A percentile compares a stretch with the other conserved stretches of the same genome.
Conservation (phyloP, 2,113 vertebrate species). For the Nibea coibor region DNA sequence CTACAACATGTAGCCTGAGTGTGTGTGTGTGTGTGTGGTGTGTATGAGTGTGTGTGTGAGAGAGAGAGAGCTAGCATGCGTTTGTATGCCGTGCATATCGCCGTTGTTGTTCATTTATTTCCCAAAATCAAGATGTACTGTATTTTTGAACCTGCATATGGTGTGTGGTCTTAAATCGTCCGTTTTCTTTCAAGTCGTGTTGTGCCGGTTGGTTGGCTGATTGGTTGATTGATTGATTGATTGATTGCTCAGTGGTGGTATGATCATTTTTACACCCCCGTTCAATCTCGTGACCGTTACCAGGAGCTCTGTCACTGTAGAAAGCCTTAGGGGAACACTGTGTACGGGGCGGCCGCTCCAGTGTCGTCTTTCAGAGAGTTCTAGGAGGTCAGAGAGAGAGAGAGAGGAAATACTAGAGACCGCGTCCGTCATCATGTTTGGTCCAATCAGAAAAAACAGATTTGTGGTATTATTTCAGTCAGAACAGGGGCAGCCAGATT, state of each 20-base stretch:
- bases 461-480: conserved; percentile 58
- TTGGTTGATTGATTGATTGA: not conserved
- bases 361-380: conserved; percentile 90
- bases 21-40: conserved; percentile 41
- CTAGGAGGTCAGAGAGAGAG: conserved; percentile 15
- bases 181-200: conserved; percentile 71
- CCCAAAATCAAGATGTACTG: conserved; percentile 86
- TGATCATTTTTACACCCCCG: conserved; percentile 40
- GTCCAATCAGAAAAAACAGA: conserved; percentile 89
- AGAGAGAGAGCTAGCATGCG: conserved; percentile 66
- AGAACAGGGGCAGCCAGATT: conserved; percentile 70
- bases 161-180: conserved; percentile 85
- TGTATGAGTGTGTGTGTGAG: not conserved
- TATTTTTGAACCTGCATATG: conserved; percentile 88
- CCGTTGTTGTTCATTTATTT: conserved; percentile 87
- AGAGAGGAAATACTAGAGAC: conserved; percentile 89
- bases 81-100: conserved; percentile 70
- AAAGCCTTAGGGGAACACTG: conserved; percentile 76
- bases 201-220: conserved; percentile 42
- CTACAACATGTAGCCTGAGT: conserved; percentile 98
- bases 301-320: conserved; percentile 68
- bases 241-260: conserved; percentile 29
- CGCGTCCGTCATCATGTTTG: conserved; percentile 81
- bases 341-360: conserved; percentile 92
- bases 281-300: conserved; percentile 34